Evolutionary conservation across 2,113 vertebrate species (phyloP).

Genomic region (Panthera tigris): DNA sequence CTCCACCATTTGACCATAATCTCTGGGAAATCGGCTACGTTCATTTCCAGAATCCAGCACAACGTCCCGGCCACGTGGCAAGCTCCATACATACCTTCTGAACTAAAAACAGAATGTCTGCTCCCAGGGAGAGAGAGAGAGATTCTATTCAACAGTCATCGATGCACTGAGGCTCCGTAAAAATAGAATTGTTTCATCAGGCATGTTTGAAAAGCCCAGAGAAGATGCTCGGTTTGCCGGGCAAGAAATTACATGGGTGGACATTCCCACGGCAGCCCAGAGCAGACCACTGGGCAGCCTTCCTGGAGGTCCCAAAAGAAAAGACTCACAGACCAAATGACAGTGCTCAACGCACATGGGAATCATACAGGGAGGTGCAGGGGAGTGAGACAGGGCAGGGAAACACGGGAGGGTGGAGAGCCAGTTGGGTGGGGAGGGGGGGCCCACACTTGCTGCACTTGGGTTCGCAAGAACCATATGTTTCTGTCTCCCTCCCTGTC

Average conservation of each 20-base stretch:
- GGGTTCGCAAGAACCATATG: background rate
- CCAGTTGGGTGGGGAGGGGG: accelerated
- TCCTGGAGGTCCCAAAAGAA: background rate
- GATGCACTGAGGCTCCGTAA: too few species aligned
- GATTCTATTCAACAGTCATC: background rate
- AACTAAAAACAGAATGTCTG: background rate
- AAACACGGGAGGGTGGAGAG: too few species aligned
- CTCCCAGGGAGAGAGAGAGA: background rate
- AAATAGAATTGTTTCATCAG: background rate
- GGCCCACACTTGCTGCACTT: background rate
- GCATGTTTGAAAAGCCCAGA: background rate
- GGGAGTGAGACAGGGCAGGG: background rate
- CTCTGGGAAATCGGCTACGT: background rate
- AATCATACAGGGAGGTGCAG: background rate
- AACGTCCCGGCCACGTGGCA: background rate
- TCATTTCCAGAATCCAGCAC: background rate
- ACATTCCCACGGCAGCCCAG: too few species aligned
- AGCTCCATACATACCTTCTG: background rate
- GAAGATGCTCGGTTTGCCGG: background rate
- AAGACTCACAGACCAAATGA: too few species aligned
- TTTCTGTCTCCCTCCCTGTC: background rate
- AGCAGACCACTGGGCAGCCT: background rate
- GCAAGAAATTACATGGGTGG: too few species aligned
- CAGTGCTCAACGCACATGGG: background rate
- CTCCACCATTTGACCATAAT: background rate